A percentile compares a stretch with the other conserved stretches of the same genome.
Evolutionary conservation across 1,140 invertebrate genomes (phyloP).

Genomic region (Drosophila santomea): DNA sequence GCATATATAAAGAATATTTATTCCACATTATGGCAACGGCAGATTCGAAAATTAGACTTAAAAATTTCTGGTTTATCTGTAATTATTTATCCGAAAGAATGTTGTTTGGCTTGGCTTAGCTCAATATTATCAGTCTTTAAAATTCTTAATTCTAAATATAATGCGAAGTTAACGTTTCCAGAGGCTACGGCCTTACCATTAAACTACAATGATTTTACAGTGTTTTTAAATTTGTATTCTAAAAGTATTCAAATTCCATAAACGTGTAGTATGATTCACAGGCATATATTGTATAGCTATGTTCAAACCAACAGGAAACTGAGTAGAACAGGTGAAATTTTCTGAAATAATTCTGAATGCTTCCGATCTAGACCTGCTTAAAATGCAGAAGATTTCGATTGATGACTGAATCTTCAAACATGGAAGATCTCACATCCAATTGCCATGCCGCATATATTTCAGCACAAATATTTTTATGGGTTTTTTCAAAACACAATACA

Average conservation of each 20-base stretch:
- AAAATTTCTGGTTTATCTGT: no score
- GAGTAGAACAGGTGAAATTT: conserved; percentile 69
- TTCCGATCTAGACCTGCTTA: conserved; percentile 12
- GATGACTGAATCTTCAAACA: conserved; percentile 44
- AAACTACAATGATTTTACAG: conserved; percentile 13
- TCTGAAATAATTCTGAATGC: conserved; percentile 30
- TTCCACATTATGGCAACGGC: background rate
- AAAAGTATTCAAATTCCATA: conserved; percentile 16
- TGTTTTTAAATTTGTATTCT: conserved; percentile 1
- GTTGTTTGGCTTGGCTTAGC: no score
- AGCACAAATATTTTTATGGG: conserved; percentile 61
- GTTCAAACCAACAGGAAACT: conserved; percentile 32
- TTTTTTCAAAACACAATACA: conserved; percentile 58
- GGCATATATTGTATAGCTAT: background rate
- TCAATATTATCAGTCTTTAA: background rate
- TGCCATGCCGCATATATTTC: conserved; percentile 11
- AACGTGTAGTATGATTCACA: conserved; percentile 24
- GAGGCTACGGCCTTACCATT: conserved; percentile 8
- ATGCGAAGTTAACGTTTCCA: background rate
- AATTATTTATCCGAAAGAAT: no score
- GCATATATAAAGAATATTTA: background rate
- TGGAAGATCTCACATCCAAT: conserved; percentile 34
- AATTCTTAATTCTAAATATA: background rate
- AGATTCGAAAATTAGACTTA: background rate
- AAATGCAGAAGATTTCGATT: conserved; percentile 32